Base-by-base conservation (phyloP, 2,113 vertebrate genomes). In the Phylloscopus trochilus region DNA sequence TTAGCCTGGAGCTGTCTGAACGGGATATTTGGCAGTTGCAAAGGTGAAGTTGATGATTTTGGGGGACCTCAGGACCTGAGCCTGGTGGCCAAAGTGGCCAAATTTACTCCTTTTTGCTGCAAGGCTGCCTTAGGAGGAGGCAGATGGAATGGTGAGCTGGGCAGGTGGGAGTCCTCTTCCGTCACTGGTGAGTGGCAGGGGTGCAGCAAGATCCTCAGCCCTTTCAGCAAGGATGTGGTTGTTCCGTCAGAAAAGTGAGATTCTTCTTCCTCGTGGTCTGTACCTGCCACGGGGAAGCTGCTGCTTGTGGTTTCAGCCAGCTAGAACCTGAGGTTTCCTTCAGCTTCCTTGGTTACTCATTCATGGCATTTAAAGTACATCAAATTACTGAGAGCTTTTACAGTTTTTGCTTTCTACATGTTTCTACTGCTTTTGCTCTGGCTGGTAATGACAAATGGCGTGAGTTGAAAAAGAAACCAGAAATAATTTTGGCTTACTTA, bases 261-360 rank as follows among this genome's bases (percentile, higher is more conserved):
- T 53, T 53, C 17, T 62, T 73, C 37, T 83, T 95, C 70, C 20
- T 8, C 15, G 22, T 79, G 63, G 28, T 62, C 60, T 67, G 1
- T 59, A 92, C 91, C 85, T 93, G 62, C 52, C 6, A 2, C 15
- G 49, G 17, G 74, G 74, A 89, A 60, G 78, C 41, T 83, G 41
- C 49, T 87, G 28, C 18, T 35, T 93, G 62, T 93, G 87, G 66
- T 78, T 91, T 91, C 74, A 87, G 69, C 44, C 51, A 83, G 44
- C 39, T 68, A 78, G 53, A 96, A 78, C 66, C 62, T 84, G 87
- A 87, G 66, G 37, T 87, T 95, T 95, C 64, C 72, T 84, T 84
- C 62, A 66, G 59, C 91, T 93, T 93, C 37, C 70, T 92, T 89
- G 74, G 74, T 91, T 92, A 85, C 58, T 76, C 66, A 60, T 85